These are phyloP conservation scores for Macheiramphus alcinus DNA, from an alignment of 2,113 vertebrate species.

Conservation along the genomic window DNA sequence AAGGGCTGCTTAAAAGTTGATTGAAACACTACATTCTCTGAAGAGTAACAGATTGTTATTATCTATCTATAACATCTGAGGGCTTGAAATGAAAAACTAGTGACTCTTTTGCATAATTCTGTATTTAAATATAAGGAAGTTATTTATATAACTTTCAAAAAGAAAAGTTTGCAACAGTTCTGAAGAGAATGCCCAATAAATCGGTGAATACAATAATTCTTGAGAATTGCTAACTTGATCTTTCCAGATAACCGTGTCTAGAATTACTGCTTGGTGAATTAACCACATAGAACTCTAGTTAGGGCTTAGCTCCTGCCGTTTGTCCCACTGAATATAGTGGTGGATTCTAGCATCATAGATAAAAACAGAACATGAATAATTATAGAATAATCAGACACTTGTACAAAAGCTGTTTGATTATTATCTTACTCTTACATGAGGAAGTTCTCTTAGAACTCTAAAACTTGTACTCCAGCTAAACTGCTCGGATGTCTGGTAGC, in stretches of 20 bases:
- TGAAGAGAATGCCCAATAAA: not conserved
- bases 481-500: not conserved
- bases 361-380: not conserved
- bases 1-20: not conserved
- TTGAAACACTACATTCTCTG: not conserved
- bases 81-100: not conserved
- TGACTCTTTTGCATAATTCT: not conserved
- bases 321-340: not conserved
- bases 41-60: not conserved
- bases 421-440: not conserved
- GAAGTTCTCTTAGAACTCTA: not conserved
- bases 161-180: not conserved
- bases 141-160: accelerated
- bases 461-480: not conserved
- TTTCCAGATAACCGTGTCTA: not conserved
- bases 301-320: not conserved
- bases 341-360: not conserved
- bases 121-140: not conserved
- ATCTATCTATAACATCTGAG: not conserved
- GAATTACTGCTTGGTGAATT: not conserved
- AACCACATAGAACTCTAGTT: not conserved
- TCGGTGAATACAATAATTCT: not conserved
- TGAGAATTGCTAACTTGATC: not conserved
- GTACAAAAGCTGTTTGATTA: not conserved
- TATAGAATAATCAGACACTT: not conserved